A percentile compares a stretch with the other conserved stretches of the same genome.
These are phyloP conservation scores for Morone saxatilis DNA, from an alignment of 2,113 vertebrate genomes.

Conservation along the genomic window DNA sequence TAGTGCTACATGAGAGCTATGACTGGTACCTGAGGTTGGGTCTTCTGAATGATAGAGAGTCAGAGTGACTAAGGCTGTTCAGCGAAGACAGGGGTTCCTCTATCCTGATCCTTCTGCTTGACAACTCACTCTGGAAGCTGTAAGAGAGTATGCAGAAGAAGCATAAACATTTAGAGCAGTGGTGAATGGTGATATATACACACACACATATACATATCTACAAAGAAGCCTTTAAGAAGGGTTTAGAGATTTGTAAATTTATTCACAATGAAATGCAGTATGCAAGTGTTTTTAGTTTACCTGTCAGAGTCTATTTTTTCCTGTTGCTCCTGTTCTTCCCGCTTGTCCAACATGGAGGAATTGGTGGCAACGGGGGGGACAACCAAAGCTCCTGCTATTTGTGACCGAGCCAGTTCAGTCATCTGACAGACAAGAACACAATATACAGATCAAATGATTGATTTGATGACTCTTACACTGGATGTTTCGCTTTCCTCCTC, in stretches of 20 bases:
- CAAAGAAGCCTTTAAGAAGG: neutral
- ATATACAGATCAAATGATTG: constrained; percentile 7
- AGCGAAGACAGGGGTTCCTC: constrained; percentile 80
- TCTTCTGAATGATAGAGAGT: constrained; percentile 87
- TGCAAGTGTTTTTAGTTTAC: constrained; percentile 71
- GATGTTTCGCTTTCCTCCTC: neutral
- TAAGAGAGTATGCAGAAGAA: constrained; percentile 14
- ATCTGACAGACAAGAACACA: constrained; percentile 82
- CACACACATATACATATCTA: too few species aligned
- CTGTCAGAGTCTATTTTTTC: constrained; percentile 83
- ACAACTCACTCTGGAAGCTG: constrained; percentile 84
- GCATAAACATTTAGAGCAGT: neutral
- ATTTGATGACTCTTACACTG: constrained; percentile 16
- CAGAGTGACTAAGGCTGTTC: constrained; percentile 87
- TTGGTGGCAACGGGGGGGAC: constrained; percentile 75
- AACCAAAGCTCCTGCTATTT: constrained; percentile 78
- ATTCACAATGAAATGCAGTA: neutral
- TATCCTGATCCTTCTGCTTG: constrained; percentile 74
- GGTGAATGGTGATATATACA: neutral
- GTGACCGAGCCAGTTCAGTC: constrained; percentile 87
- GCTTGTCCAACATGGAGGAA: constrained; percentile 81
- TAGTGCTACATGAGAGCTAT: neutral
- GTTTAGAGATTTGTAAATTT: neutral
- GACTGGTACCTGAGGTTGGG: constrained; percentile 85
- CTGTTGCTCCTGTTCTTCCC: constrained; percentile 79